Evolutionary conservation across 2,888 invertebrate genomes (phyloP).

Genomic region (Leptinotarsa rubiginosa): DNA sequence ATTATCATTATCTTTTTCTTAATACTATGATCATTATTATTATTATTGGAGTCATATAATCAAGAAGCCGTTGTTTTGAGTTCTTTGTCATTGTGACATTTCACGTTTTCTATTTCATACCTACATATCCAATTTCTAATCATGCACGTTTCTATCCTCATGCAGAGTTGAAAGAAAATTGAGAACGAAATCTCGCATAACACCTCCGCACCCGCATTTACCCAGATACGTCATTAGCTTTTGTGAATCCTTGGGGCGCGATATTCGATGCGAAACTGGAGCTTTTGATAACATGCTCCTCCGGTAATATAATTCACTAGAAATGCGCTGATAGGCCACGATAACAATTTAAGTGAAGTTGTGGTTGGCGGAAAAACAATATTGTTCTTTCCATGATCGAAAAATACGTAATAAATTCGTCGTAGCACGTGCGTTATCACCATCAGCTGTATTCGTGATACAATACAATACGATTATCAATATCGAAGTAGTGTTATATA

Average conservation of each 20-base stretch:
- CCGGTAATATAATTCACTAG: neutral
- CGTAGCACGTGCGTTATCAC: constrained; percentile 1
- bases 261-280: constrained; percentile 24
- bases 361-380: constrained; percentile 1
- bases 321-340: neutral
- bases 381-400: neutral
- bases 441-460: neutral
- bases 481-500: too few relatives aligned
- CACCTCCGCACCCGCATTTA: constrained; percentile 1
- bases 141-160: neutral
- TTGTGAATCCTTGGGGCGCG: constrained; percentile 13
- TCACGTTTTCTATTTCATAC: too few relatives aligned
- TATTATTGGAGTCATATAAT: too few relatives aligned
- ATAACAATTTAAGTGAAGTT: constrained; percentile 7
- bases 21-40: too few relatives aligned
- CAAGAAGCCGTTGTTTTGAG: too few relatives aligned
- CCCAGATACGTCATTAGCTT: constrained; percentile 18
- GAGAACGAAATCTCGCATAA: constrained; percentile 2
- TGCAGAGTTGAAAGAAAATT: neutral
- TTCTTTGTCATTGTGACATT: too few relatives aligned
- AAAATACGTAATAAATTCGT: neutral
- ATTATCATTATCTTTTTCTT: too few relatives aligned
- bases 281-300: constrained; percentile 2
- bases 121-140: neutral
- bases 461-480: too few relatives aligned